phyloP scores from a whole-genome alignment of 2,888 invertebrate genomes.

The Pecten maximus region DNA sequence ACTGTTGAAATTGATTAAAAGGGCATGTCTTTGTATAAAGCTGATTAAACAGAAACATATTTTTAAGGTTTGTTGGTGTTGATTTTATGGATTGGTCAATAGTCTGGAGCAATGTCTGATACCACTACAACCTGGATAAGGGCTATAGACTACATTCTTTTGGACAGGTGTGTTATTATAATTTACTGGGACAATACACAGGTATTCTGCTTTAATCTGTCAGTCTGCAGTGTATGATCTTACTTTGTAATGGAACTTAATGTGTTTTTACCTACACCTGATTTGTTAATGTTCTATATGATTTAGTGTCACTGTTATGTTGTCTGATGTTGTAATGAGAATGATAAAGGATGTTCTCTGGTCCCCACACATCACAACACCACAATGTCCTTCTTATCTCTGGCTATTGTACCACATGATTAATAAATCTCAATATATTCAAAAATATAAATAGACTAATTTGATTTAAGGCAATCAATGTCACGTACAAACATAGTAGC shows the following conservation, averaged over 20 bases:
- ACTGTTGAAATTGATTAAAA: not conserved
- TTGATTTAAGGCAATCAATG: not conserved
- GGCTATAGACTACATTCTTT: not conserved
- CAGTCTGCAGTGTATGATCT: not conserved
- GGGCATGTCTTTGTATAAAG: not conserved
- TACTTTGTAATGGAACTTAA: not conserved
- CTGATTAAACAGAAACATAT: not conserved
- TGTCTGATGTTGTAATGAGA: not conserved
- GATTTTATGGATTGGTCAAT: not conserved
- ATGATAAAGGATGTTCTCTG: not conserved
- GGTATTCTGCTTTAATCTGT: not conserved
- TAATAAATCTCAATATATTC: not conserved
- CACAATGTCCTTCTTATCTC: not conserved
- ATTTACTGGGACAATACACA: constrained; percentile 19
- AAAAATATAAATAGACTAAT: not conserved
- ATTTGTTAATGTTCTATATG: not conserved
- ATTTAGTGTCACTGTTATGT: not conserved
- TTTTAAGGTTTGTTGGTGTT: not conserved
- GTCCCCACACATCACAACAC: not conserved
- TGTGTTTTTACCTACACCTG: not conserved
- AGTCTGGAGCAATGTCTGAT: not conserved
- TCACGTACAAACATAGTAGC: not conserved
- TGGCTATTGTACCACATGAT: not conserved
- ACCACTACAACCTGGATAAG: not conserved
- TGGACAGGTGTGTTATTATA: not conserved